phyloP scores from a whole-genome alignment of 2,797 vertebrate species.

The Muraenolepis orangiensis region DNA sequence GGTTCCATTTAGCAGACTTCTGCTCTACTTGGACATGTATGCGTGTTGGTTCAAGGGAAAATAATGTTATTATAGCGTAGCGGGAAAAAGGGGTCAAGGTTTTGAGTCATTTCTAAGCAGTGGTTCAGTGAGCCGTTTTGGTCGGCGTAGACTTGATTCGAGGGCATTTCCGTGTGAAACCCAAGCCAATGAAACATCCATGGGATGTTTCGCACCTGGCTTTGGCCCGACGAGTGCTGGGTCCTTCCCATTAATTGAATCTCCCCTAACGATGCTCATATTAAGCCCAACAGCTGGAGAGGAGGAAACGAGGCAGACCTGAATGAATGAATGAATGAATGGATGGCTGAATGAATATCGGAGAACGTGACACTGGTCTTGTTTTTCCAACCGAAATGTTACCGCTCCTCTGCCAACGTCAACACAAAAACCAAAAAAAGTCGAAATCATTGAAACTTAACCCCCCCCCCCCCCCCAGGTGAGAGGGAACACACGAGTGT shows the following conservation, averaged over 20 bases:
- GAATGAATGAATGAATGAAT: background rate
- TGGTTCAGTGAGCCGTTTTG: background rate
- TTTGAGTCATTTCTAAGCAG: background rate
- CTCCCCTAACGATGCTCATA: background rate
- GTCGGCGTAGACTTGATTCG: background rate
- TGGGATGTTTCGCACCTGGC: background rate
- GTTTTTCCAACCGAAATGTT: background rate
- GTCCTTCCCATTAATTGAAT: background rate
- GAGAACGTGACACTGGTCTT: background rate
- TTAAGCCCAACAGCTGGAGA: background rate
- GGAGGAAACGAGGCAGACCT: background rate
- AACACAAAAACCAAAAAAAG: background rate
- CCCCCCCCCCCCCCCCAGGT: too few species aligned
- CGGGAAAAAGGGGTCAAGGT: background rate
- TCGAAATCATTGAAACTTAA: too few species aligned
- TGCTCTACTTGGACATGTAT: background rate
- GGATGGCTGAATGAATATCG: background rate
- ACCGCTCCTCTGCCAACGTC: background rate
- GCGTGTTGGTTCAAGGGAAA: background rate
- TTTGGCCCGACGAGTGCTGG: background rate
- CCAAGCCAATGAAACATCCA: background rate
- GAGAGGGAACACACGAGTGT: background rate
- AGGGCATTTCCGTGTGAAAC: background rate
- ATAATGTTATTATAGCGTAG: background rate
- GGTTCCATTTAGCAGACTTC: background rate